Evolutionary conservation across 2,888 invertebrate species (phyloP).

Genomic region (Rhingia rostrata): DNA sequence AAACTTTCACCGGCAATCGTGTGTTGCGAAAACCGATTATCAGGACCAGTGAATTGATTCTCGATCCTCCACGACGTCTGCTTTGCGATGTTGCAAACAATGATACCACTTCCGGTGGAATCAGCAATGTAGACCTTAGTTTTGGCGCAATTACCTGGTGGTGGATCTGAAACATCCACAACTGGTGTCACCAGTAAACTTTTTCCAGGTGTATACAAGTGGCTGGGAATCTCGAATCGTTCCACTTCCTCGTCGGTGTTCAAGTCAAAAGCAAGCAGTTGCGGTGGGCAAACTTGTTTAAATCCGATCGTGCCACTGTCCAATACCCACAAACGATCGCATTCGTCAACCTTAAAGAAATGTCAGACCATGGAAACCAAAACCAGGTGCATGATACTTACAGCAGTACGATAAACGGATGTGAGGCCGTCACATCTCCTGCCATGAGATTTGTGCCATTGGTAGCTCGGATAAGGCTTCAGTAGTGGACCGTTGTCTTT

Average conservation of each 20-base stretch:
- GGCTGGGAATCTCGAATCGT: conserved; percentile 79
- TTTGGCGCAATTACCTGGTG: conserved; percentile 83
- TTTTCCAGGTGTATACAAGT: conserved; percentile 76
- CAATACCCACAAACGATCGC: conserved; percentile 87
- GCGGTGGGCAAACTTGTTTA: conserved; percentile 86
- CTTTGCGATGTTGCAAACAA: conserved; percentile 85
- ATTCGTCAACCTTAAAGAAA: conserved; percentile 85
- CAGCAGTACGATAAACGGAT: conserved; percentile 89
- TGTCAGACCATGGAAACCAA: not conserved
- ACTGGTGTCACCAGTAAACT: conserved; percentile 81
- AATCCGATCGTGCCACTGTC: conserved; percentile 86
- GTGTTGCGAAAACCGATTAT: conserved; percentile 85
- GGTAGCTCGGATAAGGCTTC: conserved; percentile 87
- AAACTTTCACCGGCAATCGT: conserved; percentile 85
- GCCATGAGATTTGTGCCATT: conserved; percentile 85
- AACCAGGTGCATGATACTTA: conserved; percentile 81
- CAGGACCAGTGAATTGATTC: conserved; percentile 85
- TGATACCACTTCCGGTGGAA: conserved; percentile 84
- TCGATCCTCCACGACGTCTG: conserved; percentile 85
- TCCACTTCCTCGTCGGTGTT: conserved; percentile 85
- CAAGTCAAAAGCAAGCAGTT: conserved; percentile 89
- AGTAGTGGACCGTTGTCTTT: conserved; percentile 84
- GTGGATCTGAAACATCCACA: conserved; percentile 84
- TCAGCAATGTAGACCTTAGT: conserved; percentile 87
- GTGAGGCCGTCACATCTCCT: conserved; percentile 87